Conservation (phyloP, 35 echinoderm and acorn worm species). For the Amphiura filiformis region DNA sequence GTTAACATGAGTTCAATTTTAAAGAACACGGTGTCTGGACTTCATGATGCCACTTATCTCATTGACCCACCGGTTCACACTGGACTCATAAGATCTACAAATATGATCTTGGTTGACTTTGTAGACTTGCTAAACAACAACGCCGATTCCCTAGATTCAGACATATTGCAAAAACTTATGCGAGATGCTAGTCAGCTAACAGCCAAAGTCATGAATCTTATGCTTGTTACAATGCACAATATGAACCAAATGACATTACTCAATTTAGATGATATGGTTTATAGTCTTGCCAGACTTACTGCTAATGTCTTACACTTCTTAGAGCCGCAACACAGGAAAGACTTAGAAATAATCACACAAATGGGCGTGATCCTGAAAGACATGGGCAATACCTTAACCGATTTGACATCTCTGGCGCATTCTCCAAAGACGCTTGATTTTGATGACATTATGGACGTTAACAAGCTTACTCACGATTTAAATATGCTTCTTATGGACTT, state of each 20-base stretch:
- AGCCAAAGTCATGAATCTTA: constrained; percentile 64
- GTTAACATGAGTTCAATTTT: neutral
- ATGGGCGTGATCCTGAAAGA: constrained; percentile 53
- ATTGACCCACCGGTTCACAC: constrained; percentile 13
- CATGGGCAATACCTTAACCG: constrained; percentile 47
- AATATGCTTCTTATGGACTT: constrained; percentile 44
- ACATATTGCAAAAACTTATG: neutral
- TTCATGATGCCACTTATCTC: constrained; percentile 29
- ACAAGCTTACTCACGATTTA: constrained; percentile 50
- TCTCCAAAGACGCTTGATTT: constrained; percentile 54
- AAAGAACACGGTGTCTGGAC: neutral
- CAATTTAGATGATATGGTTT: constrained; percentile 1
- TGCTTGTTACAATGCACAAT: constrained; percentile 37
- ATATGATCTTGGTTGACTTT: neutral
- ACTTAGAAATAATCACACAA: constrained; percentile 38
- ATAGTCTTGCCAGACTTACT: constrained; percentile 53
- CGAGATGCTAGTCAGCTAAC: constrained; percentile 38
- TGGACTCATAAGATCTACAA: constrained; percentile 10
- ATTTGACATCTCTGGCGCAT: constrained; percentile 42
- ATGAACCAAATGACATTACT: neutral
- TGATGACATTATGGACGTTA: constrained; percentile 64
- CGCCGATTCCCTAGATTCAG: neutral
- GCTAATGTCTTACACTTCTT: constrained; percentile 70
- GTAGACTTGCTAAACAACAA: constrained; percentile 15
- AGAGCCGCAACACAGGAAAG: constrained; percentile 42